phyloP scores from a whole-genome alignment of 2,888 invertebrate genomes.

The Netelia virgata region DNA sequence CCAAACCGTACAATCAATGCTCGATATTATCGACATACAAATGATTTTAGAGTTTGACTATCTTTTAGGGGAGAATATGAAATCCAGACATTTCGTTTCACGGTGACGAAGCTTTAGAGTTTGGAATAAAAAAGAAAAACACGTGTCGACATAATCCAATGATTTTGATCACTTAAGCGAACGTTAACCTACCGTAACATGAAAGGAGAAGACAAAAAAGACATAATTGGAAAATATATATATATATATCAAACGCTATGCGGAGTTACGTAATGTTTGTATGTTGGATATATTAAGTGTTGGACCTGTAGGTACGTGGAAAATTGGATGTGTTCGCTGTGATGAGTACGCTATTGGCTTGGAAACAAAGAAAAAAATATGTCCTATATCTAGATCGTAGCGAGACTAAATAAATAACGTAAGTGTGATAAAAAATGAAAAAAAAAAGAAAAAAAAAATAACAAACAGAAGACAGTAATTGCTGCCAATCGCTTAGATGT shows the following conservation, averaged over 20 bases:
- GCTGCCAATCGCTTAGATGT: constrained; percentile 67
- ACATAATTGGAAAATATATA: constrained; percentile 11
- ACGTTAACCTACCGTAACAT: neutral
- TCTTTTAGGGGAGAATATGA: too few relatives aligned
- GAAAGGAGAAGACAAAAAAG: constrained; percentile 6
- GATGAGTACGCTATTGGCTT: constrained; percentile 77
- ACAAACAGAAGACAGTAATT: constrained; percentile 61
- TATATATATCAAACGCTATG: neutral
- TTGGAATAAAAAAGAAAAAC: neutral
- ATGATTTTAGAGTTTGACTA: constrained; percentile 16
- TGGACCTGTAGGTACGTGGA: constrained; percentile 65
- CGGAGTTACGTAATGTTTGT: constrained; percentile 71
- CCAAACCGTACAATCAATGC: constrained; percentile 80
- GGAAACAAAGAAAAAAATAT: constrained; percentile 57
- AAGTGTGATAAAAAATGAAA: constrained; percentile 60
- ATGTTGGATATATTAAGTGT: constrained; percentile 75
- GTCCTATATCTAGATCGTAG: constrained; percentile 71
- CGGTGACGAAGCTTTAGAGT: neutral
- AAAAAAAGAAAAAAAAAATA: constrained; percentile 1
- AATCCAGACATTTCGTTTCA: too few relatives aligned
- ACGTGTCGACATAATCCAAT: neutral
- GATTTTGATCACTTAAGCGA: too few relatives aligned
- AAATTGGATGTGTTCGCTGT: constrained; percentile 76
- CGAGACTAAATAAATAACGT: constrained; percentile 67
- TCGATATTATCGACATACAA: constrained; percentile 71